These are phyloP conservation scores for Anthopleura sola DNA, from an alignment of 64 coral and sea anemone species.

Conservation along the genomic window DNA sequence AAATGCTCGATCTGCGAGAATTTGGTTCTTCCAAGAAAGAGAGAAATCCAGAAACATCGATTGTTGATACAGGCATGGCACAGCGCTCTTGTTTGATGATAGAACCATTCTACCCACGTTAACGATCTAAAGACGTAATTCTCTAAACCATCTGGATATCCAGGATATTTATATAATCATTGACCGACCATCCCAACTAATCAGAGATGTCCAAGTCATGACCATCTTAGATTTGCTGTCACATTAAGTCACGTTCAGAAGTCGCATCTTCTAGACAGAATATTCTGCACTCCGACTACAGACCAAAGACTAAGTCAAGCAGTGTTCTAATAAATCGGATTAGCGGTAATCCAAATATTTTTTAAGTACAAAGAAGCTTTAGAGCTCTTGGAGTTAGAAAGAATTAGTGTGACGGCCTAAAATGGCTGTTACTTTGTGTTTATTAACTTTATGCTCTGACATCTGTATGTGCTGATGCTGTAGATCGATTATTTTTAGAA, in stretches of 20 bases:
- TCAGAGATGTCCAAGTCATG: background rate
- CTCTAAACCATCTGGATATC: background rate
- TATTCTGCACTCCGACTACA: background rate
- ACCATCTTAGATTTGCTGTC: background rate
- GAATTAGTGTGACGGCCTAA: background rate
- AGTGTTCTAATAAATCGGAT: background rate
- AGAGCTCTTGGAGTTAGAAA: background rate
- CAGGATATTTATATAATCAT: background rate
- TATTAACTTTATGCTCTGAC: background rate
- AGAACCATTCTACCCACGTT: background rate
- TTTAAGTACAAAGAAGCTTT: background rate
- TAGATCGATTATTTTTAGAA: background rate
- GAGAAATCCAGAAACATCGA: background rate
- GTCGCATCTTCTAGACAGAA: background rate
- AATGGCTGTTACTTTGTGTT: background rate
- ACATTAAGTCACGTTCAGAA: background rate
- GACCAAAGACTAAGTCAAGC: background rate
- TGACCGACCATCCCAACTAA: background rate
- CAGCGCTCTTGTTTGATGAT: background rate
- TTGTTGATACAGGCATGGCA: background rate
- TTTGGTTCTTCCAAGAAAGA: background rate
- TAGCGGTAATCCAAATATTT: constrained; percentile 8
- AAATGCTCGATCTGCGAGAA: too few relatives aligned
- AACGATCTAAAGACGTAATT: background rate
- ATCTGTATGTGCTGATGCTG: background rate